These are phyloP conservation scores for Sinohyriopsis cumingii DNA, from an alignment of 2,888 invertebrate species.

Conservation along the genomic window DNA sequence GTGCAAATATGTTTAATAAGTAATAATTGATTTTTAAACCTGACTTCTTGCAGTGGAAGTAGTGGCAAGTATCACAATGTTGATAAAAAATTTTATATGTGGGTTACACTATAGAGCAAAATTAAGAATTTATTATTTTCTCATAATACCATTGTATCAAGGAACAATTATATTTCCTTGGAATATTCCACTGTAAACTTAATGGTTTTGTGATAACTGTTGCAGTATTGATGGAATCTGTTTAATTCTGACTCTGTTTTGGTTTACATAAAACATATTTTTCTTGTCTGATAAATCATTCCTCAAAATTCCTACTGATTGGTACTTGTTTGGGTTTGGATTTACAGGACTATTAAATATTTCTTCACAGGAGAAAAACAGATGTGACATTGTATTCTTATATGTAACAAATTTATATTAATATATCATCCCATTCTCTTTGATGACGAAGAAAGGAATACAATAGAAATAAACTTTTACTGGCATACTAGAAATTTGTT, in stretches of 20 bases:
- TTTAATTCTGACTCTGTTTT: neutral
- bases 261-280: too few relatives aligned
- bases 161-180: slow-evolving; percentile 1
- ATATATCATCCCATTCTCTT: too few relatives aligned
- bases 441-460: too few relatives aligned
- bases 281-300: too few relatives aligned
- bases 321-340: too few relatives aligned
- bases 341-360: too few relatives aligned
- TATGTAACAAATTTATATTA: too few relatives aligned
- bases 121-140: neutral
- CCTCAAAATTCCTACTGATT: too few relatives aligned
- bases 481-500: too few relatives aligned
- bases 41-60: neutral
- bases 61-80: slow-evolving; percentile 3
- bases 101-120: slow-evolving; percentile 7
- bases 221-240: slow-evolving; percentile 3
- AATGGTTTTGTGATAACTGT: slow-evolving; percentile 9
- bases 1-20: slow-evolving; percentile 3
- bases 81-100: slow-evolving; percentile 8
- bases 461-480: too few relatives aligned
- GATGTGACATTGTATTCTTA: too few relatives aligned
- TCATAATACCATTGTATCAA: slow-evolving; percentile 2
- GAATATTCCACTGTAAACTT: slow-evolving; percentile 10
- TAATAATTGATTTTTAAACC: slow-evolving; percentile 7
- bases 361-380: too few relatives aligned